These are phyloP conservation scores for Theristicus caerulescens DNA, from an alignment of 2,113 vertebrate species.

Conservation along the genomic window DNA sequence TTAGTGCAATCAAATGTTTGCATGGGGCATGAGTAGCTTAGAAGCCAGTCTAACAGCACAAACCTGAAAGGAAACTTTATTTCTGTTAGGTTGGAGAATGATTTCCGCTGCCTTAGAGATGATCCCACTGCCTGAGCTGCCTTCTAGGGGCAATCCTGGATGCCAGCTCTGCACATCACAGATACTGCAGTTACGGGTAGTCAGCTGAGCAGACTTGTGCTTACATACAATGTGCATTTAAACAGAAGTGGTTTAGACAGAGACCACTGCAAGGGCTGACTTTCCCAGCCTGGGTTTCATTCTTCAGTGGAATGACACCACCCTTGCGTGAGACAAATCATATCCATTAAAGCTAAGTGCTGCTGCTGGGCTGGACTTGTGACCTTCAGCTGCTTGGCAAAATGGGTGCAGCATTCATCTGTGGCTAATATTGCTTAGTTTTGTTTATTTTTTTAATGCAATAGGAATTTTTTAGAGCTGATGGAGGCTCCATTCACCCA, in stretches of 20 bases:
- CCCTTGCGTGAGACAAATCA: neutral
- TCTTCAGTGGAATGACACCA: neutral
- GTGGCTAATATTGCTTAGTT: neutral
- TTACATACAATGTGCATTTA: fast-evolving
- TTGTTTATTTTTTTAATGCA: neutral
- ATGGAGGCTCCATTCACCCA: neutral
- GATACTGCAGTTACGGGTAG: neutral
- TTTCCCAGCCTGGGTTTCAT: neutral
- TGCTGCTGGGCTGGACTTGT: neutral
- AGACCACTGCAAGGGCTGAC: neutral
- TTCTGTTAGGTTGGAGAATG: neutral
- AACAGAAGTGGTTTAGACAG: neutral
- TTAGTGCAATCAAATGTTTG: neutral
- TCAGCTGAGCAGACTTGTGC: neutral
- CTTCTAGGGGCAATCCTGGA: neutral
- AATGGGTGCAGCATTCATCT: neutral
- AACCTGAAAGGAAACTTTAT: neutral
- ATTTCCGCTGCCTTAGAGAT: neutral
- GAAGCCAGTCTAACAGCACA: neutral
- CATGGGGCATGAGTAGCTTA: neutral
- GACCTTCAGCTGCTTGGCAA: neutral
- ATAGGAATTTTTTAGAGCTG: neutral
- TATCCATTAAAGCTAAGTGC: neutral
- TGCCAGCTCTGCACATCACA: neutral
- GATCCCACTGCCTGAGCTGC: neutral